Conservation (phyloP, 2,888 invertebrate genomes). For the Troides helena region DNA sequence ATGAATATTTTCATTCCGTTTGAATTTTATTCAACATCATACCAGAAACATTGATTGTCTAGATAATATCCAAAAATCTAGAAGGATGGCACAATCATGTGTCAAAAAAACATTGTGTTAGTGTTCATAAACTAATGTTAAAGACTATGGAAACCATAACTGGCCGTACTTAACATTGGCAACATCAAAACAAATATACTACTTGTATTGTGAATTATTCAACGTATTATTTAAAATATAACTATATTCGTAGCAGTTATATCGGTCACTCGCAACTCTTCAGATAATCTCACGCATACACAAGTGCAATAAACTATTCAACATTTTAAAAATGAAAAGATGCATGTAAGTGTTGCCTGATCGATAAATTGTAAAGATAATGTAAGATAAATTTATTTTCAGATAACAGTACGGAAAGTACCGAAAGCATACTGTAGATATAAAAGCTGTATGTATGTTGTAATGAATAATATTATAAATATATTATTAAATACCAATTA, state of each 20-base stretch:
- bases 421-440: slow-evolving; percentile 4
- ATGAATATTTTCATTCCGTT: neutral
- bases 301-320: slow-evolving; percentile 32
- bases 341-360: slow-evolving; percentile 19
- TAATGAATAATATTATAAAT: neutral
- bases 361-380: slow-evolving; percentile 11
- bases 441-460: neutral
- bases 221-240: slow-evolving; percentile 41
- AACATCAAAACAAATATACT: slow-evolving; percentile 44
- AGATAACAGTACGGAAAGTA: slow-evolving; percentile 2
- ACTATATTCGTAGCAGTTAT: slow-evolving; percentile 45
- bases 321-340: slow-evolving; percentile 30
- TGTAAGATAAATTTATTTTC: slow-evolving; percentile 9
- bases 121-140: slow-evolving; percentile 39
- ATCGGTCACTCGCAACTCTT: slow-evolving; percentile 40
- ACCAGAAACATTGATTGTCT: slow-evolving; percentile 38
- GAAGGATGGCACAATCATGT: slow-evolving; percentile 66
- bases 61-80: slow-evolving; percentile 39
- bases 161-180: slow-evolving; percentile 61
- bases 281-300: slow-evolving; percentile 38
- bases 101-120: slow-evolving; percentile 46
- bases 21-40: slow-evolving; percentile 33
- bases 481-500: neutral
- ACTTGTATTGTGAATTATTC: slow-evolving; percentile 34
- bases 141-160: slow-evolving; percentile 53